Evolutionary conservation across 1,140 invertebrate genomes (phyloP).

Genomic region (Armadillidium nasatum): DNA sequence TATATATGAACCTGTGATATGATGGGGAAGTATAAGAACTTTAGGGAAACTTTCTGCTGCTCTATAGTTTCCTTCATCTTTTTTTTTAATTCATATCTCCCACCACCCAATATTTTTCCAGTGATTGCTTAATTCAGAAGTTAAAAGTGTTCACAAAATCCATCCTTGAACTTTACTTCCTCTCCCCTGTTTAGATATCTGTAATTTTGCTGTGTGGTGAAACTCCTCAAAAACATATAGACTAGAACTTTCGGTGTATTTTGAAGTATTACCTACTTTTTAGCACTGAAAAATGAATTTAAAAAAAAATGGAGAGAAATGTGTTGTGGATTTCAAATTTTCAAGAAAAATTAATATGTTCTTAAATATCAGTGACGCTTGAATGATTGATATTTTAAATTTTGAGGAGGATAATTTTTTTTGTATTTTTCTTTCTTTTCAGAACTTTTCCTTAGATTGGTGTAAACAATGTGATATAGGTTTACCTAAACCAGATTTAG

Average conservation of each 20-base stretch:
- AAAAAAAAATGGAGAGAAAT: not conserved
- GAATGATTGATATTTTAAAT: not conserved
- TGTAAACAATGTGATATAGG: constrained; percentile 21
- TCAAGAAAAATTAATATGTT: not conserved
- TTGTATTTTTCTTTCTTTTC: not conserved
- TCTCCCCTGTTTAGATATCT: no score
- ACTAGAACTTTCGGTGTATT: no score
- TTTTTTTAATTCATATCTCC: not conserved
- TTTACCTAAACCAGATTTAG: constrained; percentile 24
- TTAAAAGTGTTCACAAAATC: no score
- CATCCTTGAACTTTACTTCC: no score
- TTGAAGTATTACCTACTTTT: no score
- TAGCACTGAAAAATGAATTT: not conserved
- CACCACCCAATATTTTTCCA: no score
- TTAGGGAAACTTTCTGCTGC: not conserved
- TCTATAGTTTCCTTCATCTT: not conserved
- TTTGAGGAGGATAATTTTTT: not conserved
- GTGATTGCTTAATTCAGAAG: no score
- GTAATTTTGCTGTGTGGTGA: no score
- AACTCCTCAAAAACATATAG: no score
- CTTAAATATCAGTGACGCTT: not conserved
- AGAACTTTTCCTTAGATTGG: constrained; percentile 22
- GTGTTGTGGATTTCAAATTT: not conserved
- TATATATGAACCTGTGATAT: not conserved
- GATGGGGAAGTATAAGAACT: not conserved